Conservation (phyloP, 2,888 invertebrate genomes). For the Netelia melanura region DNA sequence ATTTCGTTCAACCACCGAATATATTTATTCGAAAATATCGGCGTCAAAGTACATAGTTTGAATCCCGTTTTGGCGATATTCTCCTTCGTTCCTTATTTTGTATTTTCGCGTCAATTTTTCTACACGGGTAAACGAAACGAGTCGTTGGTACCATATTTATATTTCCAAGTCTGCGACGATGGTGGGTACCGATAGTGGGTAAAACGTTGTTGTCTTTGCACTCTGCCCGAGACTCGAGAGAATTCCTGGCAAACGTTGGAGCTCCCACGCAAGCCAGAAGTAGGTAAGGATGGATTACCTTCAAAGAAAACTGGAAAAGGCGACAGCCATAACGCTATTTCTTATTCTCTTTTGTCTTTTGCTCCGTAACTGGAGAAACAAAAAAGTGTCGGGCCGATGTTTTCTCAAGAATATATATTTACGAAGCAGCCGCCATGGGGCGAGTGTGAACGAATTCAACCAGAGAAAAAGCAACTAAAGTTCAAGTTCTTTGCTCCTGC, state of each 20-base stretch:
- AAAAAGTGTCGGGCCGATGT: too few relatives aligned
- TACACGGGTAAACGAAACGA: too few relatives aligned
- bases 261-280: constrained; percentile 20
- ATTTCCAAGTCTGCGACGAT: not conserved
- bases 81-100: too few relatives aligned
- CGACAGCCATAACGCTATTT: constrained; percentile 50
- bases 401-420: not conserved
- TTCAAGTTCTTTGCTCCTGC: constrained; percentile 56
- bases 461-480: constrained; percentile 47
- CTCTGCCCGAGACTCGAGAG: not conserved
- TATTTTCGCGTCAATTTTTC: too few relatives aligned
- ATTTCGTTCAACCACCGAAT: too few relatives aligned
- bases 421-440: not conserved
- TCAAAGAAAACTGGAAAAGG: constrained; percentile 40
- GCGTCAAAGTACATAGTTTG: too few relatives aligned
- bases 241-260: constrained; percentile 56
- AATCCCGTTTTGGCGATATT: too few relatives aligned
- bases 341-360: constrained; percentile 21
- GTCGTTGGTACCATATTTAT: constrained; percentile 2
- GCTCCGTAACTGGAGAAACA: not conserved
- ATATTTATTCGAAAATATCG: too few relatives aligned
- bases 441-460: constrained; percentile 21
- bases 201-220: constrained; percentile 13
- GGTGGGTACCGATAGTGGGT: too few relatives aligned
- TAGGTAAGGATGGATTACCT: constrained; percentile 37